Conservation (phyloP, 2,888 invertebrate genomes). For the Volucella inanis region DNA sequence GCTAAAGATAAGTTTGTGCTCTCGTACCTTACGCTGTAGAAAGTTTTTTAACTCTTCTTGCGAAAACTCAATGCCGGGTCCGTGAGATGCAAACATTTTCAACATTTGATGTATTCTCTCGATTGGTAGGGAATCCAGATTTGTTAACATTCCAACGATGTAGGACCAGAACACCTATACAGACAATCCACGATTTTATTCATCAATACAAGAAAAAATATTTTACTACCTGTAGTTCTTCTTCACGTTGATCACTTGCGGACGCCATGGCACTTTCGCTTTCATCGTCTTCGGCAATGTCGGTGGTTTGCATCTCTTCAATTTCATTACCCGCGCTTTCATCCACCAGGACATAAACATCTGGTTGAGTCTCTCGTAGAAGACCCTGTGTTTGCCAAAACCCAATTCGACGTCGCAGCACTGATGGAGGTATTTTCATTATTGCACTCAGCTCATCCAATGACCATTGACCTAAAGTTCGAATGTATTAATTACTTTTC, state of each 20-base stretch:
- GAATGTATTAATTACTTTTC: conserved; percentile 73
- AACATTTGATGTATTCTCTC: conserved; percentile 98
- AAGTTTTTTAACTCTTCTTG: conserved; percentile 94
- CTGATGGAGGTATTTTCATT: conserved; percentile 94
- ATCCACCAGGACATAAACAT: conserved; percentile 90
- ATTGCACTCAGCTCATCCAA: conserved; percentile 92
- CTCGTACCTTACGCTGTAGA: conserved; percentile 95
- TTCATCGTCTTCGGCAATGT: conserved; percentile 94
- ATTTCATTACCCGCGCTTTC: conserved; percentile 85
- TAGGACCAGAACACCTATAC: conserved; percentile 93
- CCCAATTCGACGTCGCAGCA: conserved; percentile 92
- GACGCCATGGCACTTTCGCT: conserved; percentile 97
- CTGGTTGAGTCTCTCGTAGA: conserved; percentile 89
- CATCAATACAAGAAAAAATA: no score
- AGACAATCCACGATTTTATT: neutral
- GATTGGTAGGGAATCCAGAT: conserved; percentile 94
- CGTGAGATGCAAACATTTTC: conserved; percentile 97
- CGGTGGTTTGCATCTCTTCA: conserved; percentile 84
- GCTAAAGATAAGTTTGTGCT: conserved; percentile 92
- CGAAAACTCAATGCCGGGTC: conserved; percentile 94
- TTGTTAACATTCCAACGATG: conserved; percentile 98
- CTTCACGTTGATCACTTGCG: conserved; percentile 96
- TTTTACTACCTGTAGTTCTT: conserved; percentile 90
- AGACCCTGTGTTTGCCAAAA: conserved; percentile 98
- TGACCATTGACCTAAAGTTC: conserved; percentile 89